Evolutionary conservation across 2,113 vertebrate species (phyloP), one percentile per base, ranked within the genome.

Genomic region (Zosterops borbonicus): DNA sequence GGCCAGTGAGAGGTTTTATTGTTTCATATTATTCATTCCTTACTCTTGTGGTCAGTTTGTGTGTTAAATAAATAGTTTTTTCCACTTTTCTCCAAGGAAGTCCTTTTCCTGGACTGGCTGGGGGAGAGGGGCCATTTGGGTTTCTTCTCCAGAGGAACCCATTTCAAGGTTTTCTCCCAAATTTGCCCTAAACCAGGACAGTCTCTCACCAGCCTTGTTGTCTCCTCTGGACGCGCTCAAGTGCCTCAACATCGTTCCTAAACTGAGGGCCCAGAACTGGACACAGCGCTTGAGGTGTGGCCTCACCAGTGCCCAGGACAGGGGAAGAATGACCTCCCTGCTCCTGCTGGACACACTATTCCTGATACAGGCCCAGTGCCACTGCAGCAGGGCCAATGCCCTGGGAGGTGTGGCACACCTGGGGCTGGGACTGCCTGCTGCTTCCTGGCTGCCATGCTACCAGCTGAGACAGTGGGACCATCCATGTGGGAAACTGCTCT

Each of bases 301-400:
- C n/a, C 56, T 59, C n/a, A 37, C 23, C n/a, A 37, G 5, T 37
- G n/a, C 15, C 4, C 0, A 11, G 56, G 16, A 59, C n/a, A 37
- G n/a, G 58, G 58, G 23, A 37, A 59, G 58, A 37, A 17, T 25
- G 22, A 59, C 56, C 58, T 59, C 58, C 23, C n/a, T 59, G 58
- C 58, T 59, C 23, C 58, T 60, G 15, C 23, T 37, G 15, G n/a
- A 5, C n/a, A 25, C n/a, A 37, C 35, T 7, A 37, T 25, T 25
- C 15, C 23, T 37, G 35, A 25, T 18, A 7, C n/a, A 37, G n/a
- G 23, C 15, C n/a, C 68, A 31, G 7, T 3, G 31, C 3, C 11
- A 9, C 8, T 1, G 5, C 29, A 62, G 52, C 22, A n/a, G 9
- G 3, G 2, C 4, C 0, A 1, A 4, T 31, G 14, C 14, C 11